phyloP scores from a whole-genome alignment of 2,113 vertebrate species.

The Atractosteus spatula region DNA sequence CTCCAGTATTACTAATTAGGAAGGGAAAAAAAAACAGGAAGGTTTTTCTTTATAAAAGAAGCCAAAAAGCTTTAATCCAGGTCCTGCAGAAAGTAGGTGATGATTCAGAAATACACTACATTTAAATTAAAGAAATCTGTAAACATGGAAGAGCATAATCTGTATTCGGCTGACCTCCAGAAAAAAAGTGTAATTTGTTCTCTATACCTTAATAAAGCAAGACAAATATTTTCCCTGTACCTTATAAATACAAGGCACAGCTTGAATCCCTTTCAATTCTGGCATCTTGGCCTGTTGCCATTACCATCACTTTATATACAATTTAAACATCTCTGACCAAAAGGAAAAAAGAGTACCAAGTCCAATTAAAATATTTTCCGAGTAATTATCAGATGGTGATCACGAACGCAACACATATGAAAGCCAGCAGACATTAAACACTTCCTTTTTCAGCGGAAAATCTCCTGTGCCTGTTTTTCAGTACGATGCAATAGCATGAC shows the following conservation, averaged over 20 bases:
- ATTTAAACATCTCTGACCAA: slow-evolving; percentile 11
- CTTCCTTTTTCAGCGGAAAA: slow-evolving; percentile 20
- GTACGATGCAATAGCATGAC: background rate
- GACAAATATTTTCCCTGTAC: slow-evolving; percentile 21
- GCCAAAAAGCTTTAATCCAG: too few relatives aligned
- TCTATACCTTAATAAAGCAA: slow-evolving; percentile 12
- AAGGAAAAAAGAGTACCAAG: slow-evolving; percentile 14
- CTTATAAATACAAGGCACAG: slow-evolving; percentile 7
- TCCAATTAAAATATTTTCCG: slow-evolving; percentile 38
- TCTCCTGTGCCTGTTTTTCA: background rate
- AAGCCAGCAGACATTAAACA: slow-evolving; percentile 19
- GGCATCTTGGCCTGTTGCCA: slow-evolving; percentile 8
- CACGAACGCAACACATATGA: slow-evolving; percentile 9
- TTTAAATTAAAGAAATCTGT: background rate
- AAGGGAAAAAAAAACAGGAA: too few relatives aligned
- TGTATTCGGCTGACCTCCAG: background rate
- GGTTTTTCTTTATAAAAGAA: too few relatives aligned
- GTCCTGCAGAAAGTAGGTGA: slow-evolving; percentile 7
- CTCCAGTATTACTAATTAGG: too few relatives aligned
- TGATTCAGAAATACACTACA: background rate
- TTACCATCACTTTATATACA: background rate
- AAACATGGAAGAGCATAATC: background rate
- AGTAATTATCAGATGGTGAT: slow-evolving; percentile 34
- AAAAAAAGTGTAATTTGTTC: slow-evolving; percentile 9
- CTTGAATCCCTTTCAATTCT: slow-evolving; percentile 11